Percentiles rank a stretch among this genome's conserved stretches.
These are phyloP conservation scores for Drosophila carrolli DNA, from an alignment of 1,140 invertebrate species.

Conservation along the genomic window DNA sequence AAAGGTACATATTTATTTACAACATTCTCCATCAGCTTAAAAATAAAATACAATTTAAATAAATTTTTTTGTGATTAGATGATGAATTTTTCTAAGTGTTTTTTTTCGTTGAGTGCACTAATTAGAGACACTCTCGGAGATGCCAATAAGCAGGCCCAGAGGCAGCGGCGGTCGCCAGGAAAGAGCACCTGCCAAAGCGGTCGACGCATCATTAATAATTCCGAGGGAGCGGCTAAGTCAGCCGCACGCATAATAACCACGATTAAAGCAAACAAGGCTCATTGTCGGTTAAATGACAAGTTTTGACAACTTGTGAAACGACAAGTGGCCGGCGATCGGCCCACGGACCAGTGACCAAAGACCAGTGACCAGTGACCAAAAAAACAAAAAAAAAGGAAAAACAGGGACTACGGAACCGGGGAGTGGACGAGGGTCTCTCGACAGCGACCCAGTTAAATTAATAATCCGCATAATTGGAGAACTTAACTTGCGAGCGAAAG, in stretches of 20 bases:
- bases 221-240: constrained; percentile 51
- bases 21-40: no score
- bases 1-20: no score
- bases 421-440: constrained; percentile 7
- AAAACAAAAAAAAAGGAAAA: no score
- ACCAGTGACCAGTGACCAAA: not conserved
- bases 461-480: constrained; percentile 84
- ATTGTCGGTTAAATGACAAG: constrained; percentile 85
- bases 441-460: constrained; percentile 81
- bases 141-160: constrained; percentile 13
- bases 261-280: constrained; percentile 84
- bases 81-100: not conserved
- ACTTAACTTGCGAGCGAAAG: constrained; percentile 67
- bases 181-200: constrained; percentile 69
- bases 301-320: constrained; percentile 84
- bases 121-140: constrained; percentile 66
- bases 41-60: no score
- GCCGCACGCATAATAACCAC: constrained; percentile 81
- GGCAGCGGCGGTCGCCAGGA: constrained; percentile 7
- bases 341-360: constrained; percentile 9
- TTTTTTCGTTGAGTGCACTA: constrained; percentile 41
- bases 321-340: constrained; percentile 70
- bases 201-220: constrained; percentile 75
- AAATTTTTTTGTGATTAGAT: not conserved
- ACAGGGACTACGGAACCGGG: not conserved